Base-by-base conservation (phyloP, 2,888 invertebrate species). In the Agonopterix alstromeriana region DNA sequence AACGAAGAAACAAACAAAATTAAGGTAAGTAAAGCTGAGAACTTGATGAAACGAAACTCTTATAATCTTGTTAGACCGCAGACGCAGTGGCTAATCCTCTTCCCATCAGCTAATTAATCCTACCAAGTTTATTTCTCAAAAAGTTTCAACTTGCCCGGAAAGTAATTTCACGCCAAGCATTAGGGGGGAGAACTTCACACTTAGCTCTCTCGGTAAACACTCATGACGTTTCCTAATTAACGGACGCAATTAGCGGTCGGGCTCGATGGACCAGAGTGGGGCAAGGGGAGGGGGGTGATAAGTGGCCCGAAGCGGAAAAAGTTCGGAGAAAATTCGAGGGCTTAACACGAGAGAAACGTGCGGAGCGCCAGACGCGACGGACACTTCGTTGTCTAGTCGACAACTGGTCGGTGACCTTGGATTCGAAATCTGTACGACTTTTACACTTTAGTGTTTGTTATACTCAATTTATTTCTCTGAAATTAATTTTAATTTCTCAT, bases 141-240 rank as follows among this genome's bases (percentile, higher is more conserved):
- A 48, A 48, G 44, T 48, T 44, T 48, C 44, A 48, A 48, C 44
- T 42, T 36, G 35, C 46, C 60, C 58, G 73, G 80, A 84, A 86
- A 86, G 84, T 84, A 85, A 86, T 86, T 87, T 84, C 78, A 79
- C 84, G 83, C 78, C 73, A 72, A 70, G 74, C 82, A 79, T 82
- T 82, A 84, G 78, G 66, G 73, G 74, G 72, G 67, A 71, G 78
- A 87, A 88, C 88, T 88, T 87, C 87, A 87, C 88, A 88, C 88
- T 87, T 86, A 86, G 85, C 82, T 76, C 79, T 70, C 77, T 79
- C 74, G 74, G 87, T 88, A 88, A 88, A 88, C 88, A 88, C 88
- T 88, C 87, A 88, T 86, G 88, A 88, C 88, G 88, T 86, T 85
- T 85, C 85, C 81, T 88, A 88, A 88, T 88, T 88, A 88, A 87